Percentiles rank a stretch among this genome's conserved stretches.
phyloP scores from a whole-genome alignment of 2,888 invertebrate genomes.

The Creontiades dilutus region DNA sequence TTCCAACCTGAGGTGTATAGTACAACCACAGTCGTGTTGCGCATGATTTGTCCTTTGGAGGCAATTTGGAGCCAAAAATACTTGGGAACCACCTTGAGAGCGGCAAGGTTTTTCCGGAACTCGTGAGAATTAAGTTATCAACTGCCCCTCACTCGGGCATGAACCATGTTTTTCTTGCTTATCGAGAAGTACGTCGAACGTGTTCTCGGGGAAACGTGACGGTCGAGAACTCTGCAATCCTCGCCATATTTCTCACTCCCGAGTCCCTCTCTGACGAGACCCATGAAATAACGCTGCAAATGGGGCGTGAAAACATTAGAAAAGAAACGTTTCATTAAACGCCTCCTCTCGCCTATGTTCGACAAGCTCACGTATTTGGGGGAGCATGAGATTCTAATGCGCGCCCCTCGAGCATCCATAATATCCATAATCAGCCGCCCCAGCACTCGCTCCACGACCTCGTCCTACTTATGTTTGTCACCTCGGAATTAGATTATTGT shows the following conservation, averaged over 20 bases:
- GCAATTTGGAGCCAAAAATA: background rate
- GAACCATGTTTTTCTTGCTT: background rate
- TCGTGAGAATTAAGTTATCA: conserved; percentile 12
- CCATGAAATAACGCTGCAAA: background rate
- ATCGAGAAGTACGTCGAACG: conserved; percentile 2
- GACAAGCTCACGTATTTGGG: background rate
- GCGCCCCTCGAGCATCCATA: background rate
- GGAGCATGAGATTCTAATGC: background rate
- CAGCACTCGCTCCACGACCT: conserved; percentile 10
- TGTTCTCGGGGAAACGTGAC: conserved; percentile 3
- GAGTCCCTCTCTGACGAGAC: background rate
- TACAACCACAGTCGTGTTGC: too few species aligned
- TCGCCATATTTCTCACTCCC: background rate
- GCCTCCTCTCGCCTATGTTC: background rate
- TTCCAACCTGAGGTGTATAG: too few species aligned
- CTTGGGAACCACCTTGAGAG: background rate
- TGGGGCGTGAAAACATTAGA: conserved; percentile 8
- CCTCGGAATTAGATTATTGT: background rate
- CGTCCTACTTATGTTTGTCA: background rate
- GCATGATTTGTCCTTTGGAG: background rate
- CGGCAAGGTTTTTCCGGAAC: background rate
- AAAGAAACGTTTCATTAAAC: conserved; percentile 14
- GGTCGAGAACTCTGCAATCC: background rate
- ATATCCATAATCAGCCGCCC: background rate
- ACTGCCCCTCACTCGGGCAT: background rate